Percentiles rank a stretch among this genome's conserved stretches.
phyloP scores from a whole-genome alignment of 2,113 vertebrate genomes.

The Anser brachyrhynchus region DNA sequence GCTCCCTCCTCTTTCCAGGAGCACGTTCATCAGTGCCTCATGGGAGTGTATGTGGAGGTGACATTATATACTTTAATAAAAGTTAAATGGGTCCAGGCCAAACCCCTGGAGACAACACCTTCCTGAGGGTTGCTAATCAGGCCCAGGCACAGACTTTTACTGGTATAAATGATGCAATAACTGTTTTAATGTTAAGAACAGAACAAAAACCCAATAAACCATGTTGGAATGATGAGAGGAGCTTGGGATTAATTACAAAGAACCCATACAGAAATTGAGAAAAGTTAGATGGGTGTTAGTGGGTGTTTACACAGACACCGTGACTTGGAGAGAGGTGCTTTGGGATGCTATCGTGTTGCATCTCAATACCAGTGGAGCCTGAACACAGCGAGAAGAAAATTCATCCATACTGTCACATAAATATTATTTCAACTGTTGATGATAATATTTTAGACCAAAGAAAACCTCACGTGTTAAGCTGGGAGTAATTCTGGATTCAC shows the following conservation, averaged over 20 bases:
- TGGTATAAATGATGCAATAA: neutral
- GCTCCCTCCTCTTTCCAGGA: neutral
- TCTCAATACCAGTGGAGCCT: neutral
- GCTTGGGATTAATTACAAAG: neutral
- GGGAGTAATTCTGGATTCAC: conserved; percentile 41
- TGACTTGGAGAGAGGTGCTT: neutral
- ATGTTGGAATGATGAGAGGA: neutral
- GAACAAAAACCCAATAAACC: neutral
- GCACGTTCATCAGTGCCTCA: neutral
- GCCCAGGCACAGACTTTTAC: neutral
- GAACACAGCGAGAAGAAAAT: neutral
- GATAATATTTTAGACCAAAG: neutral
- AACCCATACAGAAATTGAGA: neutral
- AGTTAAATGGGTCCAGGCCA: neutral
- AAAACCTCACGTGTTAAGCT: neutral
- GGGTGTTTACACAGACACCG: neutral
- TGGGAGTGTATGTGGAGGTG: neutral
- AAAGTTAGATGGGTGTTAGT: neutral
- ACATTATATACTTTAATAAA: neutral
- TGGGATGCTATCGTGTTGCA: neutral
- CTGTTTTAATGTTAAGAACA: neutral
- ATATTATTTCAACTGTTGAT: neutral
- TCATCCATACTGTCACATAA: neutral
- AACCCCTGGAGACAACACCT: neutral
- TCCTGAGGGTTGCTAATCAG: neutral